Evolutionary conservation across 2,797 vertebrate genomes (phyloP).

Genomic region (Semaprochilodus insignis): DNA sequence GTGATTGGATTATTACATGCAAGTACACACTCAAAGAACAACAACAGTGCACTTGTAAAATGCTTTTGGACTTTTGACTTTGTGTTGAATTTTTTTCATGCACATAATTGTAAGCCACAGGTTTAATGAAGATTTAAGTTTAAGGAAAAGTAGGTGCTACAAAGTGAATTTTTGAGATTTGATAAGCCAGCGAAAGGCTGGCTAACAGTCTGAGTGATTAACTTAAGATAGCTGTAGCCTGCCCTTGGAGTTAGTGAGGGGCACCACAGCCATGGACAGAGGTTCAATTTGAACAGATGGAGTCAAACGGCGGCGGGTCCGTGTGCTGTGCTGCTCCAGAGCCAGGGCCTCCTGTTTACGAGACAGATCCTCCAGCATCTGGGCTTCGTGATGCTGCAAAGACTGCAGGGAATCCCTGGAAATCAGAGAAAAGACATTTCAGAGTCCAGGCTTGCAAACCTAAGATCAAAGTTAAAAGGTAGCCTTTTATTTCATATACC

Average conservation of each 20-base stretch:
- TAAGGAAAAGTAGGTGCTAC: not conserved
- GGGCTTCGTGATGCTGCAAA: constrained; percentile 73
- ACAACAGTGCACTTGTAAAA: not conserved
- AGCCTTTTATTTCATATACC: too few species aligned
- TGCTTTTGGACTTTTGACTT: not conserved
- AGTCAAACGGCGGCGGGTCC: constrained; percentile 67
- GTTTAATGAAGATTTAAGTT: not conserved
- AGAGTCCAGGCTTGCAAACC: not conserved
- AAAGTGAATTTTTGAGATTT: not conserved
- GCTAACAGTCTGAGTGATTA: not conserved
- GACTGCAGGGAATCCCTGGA: constrained; percentile 77
- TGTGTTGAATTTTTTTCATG: not conserved
- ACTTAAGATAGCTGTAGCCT: constrained; percentile 66
- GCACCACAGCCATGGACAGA: constrained; percentile 56
- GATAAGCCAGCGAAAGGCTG: not conserved
- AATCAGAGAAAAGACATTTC: not conserved
- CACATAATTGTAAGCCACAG: not conserved
- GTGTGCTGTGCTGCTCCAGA: constrained; percentile 75
- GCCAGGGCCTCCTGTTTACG: constrained; percentile 76
- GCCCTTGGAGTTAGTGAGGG: constrained; percentile 76
- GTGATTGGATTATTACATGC: too few species aligned
- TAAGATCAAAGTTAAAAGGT: too few species aligned
- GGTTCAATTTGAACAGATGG: not conserved
- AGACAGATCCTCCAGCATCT: constrained; percentile 74
- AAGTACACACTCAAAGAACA: too few species aligned